Base-by-base conservation (phyloP, 2,888 invertebrate species). In the Eupithecia inturbata region DNA sequence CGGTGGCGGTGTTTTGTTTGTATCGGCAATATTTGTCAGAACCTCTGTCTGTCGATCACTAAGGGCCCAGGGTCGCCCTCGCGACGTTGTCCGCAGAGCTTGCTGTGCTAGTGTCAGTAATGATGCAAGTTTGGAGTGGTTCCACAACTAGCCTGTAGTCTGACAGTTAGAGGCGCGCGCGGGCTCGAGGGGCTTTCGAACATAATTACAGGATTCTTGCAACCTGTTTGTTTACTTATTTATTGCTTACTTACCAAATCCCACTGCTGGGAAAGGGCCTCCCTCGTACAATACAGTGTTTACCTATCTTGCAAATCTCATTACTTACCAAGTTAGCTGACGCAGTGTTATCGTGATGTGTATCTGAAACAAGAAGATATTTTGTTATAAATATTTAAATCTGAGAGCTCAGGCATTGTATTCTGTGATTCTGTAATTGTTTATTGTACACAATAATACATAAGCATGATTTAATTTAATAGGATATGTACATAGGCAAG, bases 101-200 rank as follows among this genome's bases (percentile, higher is more conserved):
- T 1, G 60, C 28, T 16, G 60, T 2, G 57, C 14, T 14, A 9
- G 57, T 3, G 14, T 10, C 26, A 31, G 49, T 33, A 63, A 70
- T 70, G 70, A 67, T 60, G 9, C 5, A 73, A 70, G 70, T 73
- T 73, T 26, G 66, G 63, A 70, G 69, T 49, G 73, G 45, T 41
- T 70, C 66, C 72, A 4, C 10, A 57, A 45, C 66, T 60, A 49
- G 22, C 10, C 10, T 19, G 45, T 22, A 16, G 49, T 41, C 49
- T 67, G 22, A 28, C 60, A 14, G 14, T 26, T 28, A 57, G 57
- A 10, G 0, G n/a, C 39, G 14, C 14, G 2, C 39, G 14, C 7
- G 5, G 39, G 41, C 16, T 41, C 16, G 41, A 41, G 16, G 5
- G 16, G 41, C 41, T 41, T 5, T 1, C 41, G 41, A 5, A 45